Conservation (phyloP, 2,113 vertebrate species). For the Craseonycteris thonglongyai region DNA sequence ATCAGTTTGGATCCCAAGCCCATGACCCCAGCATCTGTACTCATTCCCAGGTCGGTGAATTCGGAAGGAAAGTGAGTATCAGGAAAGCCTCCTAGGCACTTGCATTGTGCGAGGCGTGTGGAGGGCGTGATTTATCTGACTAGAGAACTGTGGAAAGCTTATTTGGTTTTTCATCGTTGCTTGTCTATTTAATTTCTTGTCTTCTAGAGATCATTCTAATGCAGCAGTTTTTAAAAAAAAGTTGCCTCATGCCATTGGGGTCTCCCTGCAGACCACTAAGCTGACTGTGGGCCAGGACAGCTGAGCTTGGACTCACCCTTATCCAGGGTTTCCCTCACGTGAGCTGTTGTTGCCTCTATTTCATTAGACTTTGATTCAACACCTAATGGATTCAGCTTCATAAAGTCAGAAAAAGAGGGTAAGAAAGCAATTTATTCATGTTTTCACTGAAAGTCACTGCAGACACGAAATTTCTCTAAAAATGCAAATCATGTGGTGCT, state of each 20-base stretch:
- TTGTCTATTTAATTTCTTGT: slow-evolving; percentile 72
- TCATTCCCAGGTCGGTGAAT: neutral
- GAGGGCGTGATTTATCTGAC: slow-evolving; percentile 31
- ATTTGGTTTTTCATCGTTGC: slow-evolving; percentile 71
- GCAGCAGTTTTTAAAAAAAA: slow-evolving; percentile 77
- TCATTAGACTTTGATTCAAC: slow-evolving; percentile 76
- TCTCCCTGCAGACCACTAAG: slow-evolving; percentile 86
- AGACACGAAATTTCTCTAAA: slow-evolving; percentile 84
- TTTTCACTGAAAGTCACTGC: slow-evolving; percentile 76
- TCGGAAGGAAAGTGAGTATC: neutral
- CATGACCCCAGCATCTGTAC: too few relatives aligned
- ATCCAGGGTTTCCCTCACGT: slow-evolving; percentile 73
- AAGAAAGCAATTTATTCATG: slow-evolving; percentile 83
- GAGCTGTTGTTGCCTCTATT: slow-evolving; percentile 77
- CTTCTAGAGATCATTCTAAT: slow-evolving; percentile 72
- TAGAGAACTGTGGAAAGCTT: slow-evolving; percentile 31
- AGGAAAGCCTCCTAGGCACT: neutral
- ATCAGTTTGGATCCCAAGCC: neutral
- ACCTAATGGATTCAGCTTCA: slow-evolving; percentile 80
- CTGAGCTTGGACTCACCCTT: slow-evolving; percentile 69
- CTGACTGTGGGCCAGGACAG: slow-evolving; percentile 77
- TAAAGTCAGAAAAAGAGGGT: slow-evolving; percentile 77
- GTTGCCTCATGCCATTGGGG: slow-evolving; percentile 80
- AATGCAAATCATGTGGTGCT: slow-evolving; percentile 82
- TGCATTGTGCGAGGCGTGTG: neutral